phyloP scores from a whole-genome alignment of 2,888 invertebrate genomes.

The Aplocera efformata region DNA sequence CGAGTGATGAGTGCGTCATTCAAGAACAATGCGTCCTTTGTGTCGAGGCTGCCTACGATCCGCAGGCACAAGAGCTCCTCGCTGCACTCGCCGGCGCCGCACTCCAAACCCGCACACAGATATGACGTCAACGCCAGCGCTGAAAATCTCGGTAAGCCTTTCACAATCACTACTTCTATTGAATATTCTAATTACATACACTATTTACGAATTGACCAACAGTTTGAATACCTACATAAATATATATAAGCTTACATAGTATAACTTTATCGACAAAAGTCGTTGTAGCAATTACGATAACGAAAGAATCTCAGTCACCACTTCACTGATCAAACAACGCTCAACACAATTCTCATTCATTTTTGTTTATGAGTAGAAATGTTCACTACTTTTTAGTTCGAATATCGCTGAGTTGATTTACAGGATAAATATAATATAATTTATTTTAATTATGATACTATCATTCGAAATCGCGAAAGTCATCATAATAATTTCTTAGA shows the following conservation, averaged over 20 bases:
- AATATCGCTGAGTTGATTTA: neutral
- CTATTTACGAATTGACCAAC: constrained; percentile 21
- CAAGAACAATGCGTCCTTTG: constrained; percentile 96
- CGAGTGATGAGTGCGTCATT: constrained; percentile 88
- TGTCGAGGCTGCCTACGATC: constrained; percentile 93
- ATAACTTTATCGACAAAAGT: constrained; percentile 16
- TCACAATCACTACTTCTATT: constrained; percentile 10
- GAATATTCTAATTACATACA: constrained; percentile 15
- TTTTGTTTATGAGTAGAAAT: constrained; percentile 6
- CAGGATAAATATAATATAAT: too few relatives aligned
- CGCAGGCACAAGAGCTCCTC: constrained; percentile 90
- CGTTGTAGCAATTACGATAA: constrained; percentile 13
- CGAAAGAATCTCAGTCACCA: constrained; percentile 16
- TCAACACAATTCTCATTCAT: constrained; percentile 6
- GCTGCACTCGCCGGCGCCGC: constrained; percentile 87
- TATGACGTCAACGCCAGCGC: constrained; percentile 87
- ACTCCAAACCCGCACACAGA: constrained; percentile 82
- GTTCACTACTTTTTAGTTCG: constrained; percentile 3
- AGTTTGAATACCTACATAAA: constrained; percentile 9
- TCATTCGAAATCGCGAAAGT: too few relatives aligned
- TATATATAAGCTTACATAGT: constrained; percentile 4
- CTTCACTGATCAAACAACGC: constrained; percentile 24
- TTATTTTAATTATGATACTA: too few relatives aligned
- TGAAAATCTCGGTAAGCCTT: constrained; percentile 85
- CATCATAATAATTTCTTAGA: too few relatives aligned